Percentiles rank a stretch among this genome's conserved stretches.
phyloP scores from a whole-genome alignment of 2,113 vertebrate species.

The Xenopus tropicalis region UCB_Xtro_10.0 CM004443.2:158892501-158893000 shows the following conservation, averaged over 20 bases:
- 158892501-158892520: not conserved
- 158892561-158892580: conserved; percentile 74
- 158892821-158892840: no score
- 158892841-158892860: not conserved
- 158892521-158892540: not conserved
- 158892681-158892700: no score
- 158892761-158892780: no score
- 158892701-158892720: no score
- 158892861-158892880: conserved; percentile 60
- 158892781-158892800: no score
- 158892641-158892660: no score
- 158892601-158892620: conserved; percentile 27
- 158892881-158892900: conserved; percentile 70
- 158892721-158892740: no score
- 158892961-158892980: no score
- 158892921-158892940: conserved; percentile 84
- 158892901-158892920: conserved; percentile 81
- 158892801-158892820: no score
- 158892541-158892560: conserved; percentile 89
- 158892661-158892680: no score
- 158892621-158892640: not conserved
- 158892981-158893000: no score
- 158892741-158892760: no score
- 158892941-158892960: not conserved
- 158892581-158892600: conserved; percentile 62